Evolutionary conservation across 2,888 invertebrate genomes (phyloP).

Genomic region (Orchestes rusci): DNA sequence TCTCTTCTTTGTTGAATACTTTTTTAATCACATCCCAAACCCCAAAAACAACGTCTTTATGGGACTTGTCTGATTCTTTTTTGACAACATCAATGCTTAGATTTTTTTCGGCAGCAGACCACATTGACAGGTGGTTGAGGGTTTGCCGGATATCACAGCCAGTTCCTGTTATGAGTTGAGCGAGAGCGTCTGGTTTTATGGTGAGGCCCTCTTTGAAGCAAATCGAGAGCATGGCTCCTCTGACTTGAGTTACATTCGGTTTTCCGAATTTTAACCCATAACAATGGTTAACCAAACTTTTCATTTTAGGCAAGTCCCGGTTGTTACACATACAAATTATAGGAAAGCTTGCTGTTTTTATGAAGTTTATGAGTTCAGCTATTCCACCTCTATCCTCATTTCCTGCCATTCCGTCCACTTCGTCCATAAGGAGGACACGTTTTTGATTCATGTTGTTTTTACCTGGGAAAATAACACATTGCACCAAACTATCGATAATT

Average conservation of each 20-base stretch:
- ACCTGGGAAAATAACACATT: constrained; percentile 28
- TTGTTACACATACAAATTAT: constrained; percentile 99
- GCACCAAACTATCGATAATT: neutral
- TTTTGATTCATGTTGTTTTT: constrained; percentile 51
- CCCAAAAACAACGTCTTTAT: constrained; percentile 83
- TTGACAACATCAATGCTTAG: constrained; percentile 47
- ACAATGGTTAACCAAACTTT: constrained; percentile 87
- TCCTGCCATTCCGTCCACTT: constrained; percentile 99
- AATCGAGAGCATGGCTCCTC: constrained; percentile 83
- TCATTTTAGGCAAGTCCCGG: constrained; percentile 85
- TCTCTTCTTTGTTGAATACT: constrained; percentile 77
- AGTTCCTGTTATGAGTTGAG: constrained; percentile 77
- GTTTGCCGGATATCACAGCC: constrained; percentile 93
- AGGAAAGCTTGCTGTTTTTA: constrained; percentile 81
- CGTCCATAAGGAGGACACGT: constrained; percentile 97
- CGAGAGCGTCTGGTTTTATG: constrained; percentile 66
- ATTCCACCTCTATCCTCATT: constrained; percentile 98
- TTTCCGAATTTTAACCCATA: constrained; percentile 83
- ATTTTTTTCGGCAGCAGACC: constrained; percentile 54
- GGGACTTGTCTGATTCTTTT: constrained; percentile 52
- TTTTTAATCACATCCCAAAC: constrained; percentile 90
- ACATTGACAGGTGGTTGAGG: constrained; percentile 81
- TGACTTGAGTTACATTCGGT: constrained; percentile 85
- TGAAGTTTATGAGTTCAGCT: constrained; percentile 85
- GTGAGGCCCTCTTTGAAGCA: constrained; percentile 87